phyloP scores from a whole-genome alignment of 2,888 invertebrate species.

The Oligia latruncula region DNA sequence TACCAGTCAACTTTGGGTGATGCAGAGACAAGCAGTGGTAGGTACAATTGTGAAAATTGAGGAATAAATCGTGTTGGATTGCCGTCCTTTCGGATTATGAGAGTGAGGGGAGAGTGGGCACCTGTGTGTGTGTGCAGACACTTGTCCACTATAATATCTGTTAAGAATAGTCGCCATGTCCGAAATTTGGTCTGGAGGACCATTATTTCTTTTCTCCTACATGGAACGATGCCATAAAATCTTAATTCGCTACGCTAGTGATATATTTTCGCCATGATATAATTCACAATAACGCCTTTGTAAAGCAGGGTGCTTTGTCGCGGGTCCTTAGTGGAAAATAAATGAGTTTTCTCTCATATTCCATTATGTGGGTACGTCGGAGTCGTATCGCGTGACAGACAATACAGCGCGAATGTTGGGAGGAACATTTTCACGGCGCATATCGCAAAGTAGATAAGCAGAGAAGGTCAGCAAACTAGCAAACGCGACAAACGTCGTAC shows the following conservation, averaged over 20 bases:
- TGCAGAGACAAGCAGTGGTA: too few relatives aligned
- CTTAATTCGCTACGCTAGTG: not conserved
- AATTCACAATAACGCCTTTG: constrained; percentile 51
- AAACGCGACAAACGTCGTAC: not conserved
- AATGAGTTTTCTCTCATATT: constrained; percentile 67
- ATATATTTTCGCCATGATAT: constrained; percentile 5
- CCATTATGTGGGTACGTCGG: constrained; percentile 47
- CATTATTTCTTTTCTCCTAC: not conserved
- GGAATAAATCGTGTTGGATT: too few relatives aligned
- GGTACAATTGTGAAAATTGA: too few relatives aligned
- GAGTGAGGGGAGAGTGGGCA: too few relatives aligned
- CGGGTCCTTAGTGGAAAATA: constrained; percentile 59
- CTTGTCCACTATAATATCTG: too few relatives aligned
- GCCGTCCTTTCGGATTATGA: too few relatives aligned
- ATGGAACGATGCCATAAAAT: constrained; percentile 5
- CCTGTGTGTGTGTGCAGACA: too few relatives aligned
- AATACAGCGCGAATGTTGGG: constrained; percentile 29
- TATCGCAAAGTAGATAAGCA: not conserved
- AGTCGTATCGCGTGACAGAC: constrained; percentile 50
- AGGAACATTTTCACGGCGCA: constrained; percentile 31
- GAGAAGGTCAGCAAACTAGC: constrained; percentile 15
- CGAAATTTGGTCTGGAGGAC: too few relatives aligned
- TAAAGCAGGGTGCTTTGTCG: constrained; percentile 55
- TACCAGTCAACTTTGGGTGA: too few relatives aligned
- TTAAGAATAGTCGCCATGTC: too few relatives aligned